Base-by-base conservation (phyloP, 2,888 invertebrate species). In the Cataglyphis albicans region DNA sequence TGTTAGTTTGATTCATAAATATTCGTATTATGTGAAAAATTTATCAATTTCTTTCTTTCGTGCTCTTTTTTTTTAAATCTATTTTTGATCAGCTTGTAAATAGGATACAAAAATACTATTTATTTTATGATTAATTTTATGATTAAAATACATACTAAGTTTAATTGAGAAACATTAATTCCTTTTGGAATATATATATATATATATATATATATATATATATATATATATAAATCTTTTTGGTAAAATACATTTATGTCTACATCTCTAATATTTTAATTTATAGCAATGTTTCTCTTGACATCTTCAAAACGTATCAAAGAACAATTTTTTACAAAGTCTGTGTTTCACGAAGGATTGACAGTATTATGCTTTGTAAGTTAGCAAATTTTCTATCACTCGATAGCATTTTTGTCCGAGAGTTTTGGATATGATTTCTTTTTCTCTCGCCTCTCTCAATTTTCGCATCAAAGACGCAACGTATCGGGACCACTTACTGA, bases 401-500 rank as follows among this genome's bases (percentile, higher is more conserved):
- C n/a, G 25, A 55, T 15, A 1, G 41, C 9, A 63, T 44, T 63
- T 32, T 21, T 38, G 18, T 0, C 21, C 52, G 55, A 73, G 18
- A 61, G 25, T 59, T 25, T 59, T 25, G 10, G 44, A 5, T 10
- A 29, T 4, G 25, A 18, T 48, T 21, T 38, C 25, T 52, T 7
- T 48, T 48, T 48, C 25, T 38, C 67, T 55, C 63, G 10, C n/a
- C n/a, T 4, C 15, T n/a, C 38, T 15, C 25, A 5, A 68, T 41
- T 57, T 68, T 57, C 10, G 41, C 55, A 59, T 41, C 10, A 18
- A 59, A 57, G 44, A 38, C 48, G 18, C 48, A 68, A 32, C 10
- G 41, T 78, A 78, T 78, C 29, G 44, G 57, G 12, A 57, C 55
- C 48, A 78, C 78, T 74, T 61, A 63, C 68, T 68, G 70, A 57